Conservation (phyloP, 2,888 invertebrate genomes). For the Leptarthrus brevirostris region DNA sequence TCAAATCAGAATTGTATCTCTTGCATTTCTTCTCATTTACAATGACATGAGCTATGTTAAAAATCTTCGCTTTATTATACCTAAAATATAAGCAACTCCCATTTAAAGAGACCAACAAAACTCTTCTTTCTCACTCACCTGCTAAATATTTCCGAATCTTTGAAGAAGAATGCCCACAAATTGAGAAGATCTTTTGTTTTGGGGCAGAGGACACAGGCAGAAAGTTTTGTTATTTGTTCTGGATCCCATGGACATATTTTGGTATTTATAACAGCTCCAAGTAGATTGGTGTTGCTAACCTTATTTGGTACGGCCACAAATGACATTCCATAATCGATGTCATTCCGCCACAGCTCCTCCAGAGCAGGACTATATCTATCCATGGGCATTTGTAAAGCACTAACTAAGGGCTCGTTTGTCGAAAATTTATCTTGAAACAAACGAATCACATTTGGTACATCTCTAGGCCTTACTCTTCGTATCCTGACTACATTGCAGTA, state of each 20-base stretch:
- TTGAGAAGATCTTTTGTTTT: constrained; percentile 23
- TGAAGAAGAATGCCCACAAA: constrained; percentile 28
- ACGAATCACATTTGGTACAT: constrained; percentile 9
- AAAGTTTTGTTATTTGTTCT: background rate
- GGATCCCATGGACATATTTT: constrained; percentile 26
- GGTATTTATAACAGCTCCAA: constrained; percentile 28
- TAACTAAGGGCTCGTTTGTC: constrained; percentile 7
- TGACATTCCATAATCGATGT: constrained; percentile 16
- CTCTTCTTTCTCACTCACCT: background rate
- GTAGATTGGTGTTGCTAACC: background rate
- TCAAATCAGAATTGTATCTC: background rate
- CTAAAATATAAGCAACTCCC: background rate
- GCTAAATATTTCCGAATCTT: constrained; percentile 20
- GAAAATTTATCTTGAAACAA: background rate
- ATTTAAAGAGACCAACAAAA: no score
- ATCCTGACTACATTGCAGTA: constrained; percentile 2
- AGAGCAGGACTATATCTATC: constrained; percentile 14
- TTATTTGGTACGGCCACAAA: constrained; percentile 20
- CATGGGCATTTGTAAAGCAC: constrained; percentile 6
- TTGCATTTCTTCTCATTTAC: constrained; percentile 1
- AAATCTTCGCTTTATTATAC: background rate
- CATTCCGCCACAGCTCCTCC: constrained; percentile 11
- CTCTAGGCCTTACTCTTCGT: constrained; percentile 2
- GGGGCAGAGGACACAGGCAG: constrained; percentile 9
- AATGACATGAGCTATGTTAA: constrained; percentile 19